Conservation (phyloP, 2,113 vertebrate genomes). For the Xiphorhynchus elegans region DNA sequence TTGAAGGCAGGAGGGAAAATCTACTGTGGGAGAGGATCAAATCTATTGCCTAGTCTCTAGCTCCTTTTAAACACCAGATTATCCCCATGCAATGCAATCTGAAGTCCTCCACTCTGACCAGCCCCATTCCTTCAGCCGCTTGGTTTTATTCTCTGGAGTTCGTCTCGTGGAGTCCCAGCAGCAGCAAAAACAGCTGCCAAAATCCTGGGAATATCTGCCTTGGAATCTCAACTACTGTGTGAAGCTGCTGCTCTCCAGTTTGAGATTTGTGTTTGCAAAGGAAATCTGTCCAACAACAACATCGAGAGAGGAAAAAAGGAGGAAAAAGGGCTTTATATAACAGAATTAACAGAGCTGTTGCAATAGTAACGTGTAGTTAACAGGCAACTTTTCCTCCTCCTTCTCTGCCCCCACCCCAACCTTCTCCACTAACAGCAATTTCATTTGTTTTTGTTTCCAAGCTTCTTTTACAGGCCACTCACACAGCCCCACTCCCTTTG, state of each 20-base stretch:
- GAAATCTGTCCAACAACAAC: conserved; percentile 69
- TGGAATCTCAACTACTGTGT: conserved; percentile 67
- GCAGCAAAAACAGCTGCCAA: conserved; percentile 54
- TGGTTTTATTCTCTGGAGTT: conserved; percentile 19
- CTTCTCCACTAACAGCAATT: conserved; percentile 22
- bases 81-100: neutral
- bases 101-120: neutral
- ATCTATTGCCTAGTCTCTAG: neutral
- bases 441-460: conserved; percentile 66
- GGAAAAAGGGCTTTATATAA: conserved; percentile 60
- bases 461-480: conserved; percentile 60
- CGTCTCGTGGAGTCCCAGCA: neutral
- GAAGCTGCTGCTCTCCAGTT: conserved; percentile 50
- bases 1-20: neutral
- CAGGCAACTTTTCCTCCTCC: conserved; percentile 12
- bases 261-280: conserved; percentile 57
- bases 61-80: neutral
- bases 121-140: neutral
- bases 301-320: neutral
- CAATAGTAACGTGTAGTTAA: conserved; percentile 38
- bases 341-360: conserved; percentile 54
- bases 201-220: conserved; percentile 62
- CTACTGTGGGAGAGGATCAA: neutral
- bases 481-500: conserved; percentile 4
- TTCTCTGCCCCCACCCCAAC: conserved; percentile 8